Base-by-base conservation (phyloP, 2,888 invertebrate genomes). In the Cistogaster globosa region DNA sequence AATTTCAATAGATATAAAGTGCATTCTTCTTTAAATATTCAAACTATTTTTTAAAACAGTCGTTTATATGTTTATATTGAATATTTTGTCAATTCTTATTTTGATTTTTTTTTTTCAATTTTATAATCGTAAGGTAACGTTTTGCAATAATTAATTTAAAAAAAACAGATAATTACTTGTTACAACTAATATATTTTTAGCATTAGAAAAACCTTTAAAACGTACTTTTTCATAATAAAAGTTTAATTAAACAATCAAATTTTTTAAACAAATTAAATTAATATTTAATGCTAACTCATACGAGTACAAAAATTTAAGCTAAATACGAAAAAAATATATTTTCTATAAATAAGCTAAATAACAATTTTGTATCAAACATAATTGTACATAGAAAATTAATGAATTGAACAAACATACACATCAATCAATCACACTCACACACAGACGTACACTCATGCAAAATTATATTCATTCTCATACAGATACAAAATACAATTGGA, bases 321-420 rank as follows among this genome's bases (percentile, higher is more conserved):
- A 1, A 51, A 62, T 53, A 16, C 18, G 16, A 51, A 51, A 58
- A 58, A 48, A 11, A 16, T 7, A 48, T 3, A 48, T 36, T 74
- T 16, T 20, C 16, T 8, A 53, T 53, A 45, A 60, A 55, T 32
- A 62, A 60, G 36, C 42, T 7, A 60, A 62, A 62, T 62, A 62
- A 45, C 20, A 78, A 32, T 78, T 78, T 69, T 55, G 45, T 78
- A 38, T 58, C 32, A 68, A 79, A 68, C n/a, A 57, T 68, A 26
- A 55, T 78, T 83, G 45, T 51, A 55, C 32, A 69, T 57, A 48
- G 12, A 76, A 80, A 76, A 76, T 60, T 80, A 76, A 80, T 80
- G 75, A 84, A 84, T 62, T 80, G 71, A 80, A 77, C 76, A 72
- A 69, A 75, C 75, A 67, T 67, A 74, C 58, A 83, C 63, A 62